Evolutionary conservation across 2,113 vertebrate genomes (phyloP), one percentile per base, ranked within the genome.

Genomic region (Hippocampus zosterae): DNA sequence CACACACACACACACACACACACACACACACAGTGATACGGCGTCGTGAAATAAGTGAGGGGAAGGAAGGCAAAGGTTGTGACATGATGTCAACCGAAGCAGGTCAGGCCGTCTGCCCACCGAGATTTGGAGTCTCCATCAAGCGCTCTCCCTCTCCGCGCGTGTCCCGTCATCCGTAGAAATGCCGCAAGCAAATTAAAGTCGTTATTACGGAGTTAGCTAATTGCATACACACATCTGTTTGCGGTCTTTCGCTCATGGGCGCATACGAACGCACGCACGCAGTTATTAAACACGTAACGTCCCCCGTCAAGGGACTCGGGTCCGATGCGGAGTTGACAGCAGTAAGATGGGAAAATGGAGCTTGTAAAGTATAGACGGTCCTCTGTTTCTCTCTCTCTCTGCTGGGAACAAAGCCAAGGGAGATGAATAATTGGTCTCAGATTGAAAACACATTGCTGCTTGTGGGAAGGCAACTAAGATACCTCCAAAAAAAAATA

Each of bases 201-300:
- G 92, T 91, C 91, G 91, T 92, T 94, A 93, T 94, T 94, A 94
- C 90, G 81, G 73, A 81, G 83, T 72, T 60, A 72, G 72, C 75
- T 87, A 88, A 89, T 89, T 82, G 84, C 62, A 84, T 68, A 83
- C 78, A 85, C 80, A 85, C 85, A 81, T 77, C 67, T 84, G 71
- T 75, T 75, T 13, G 9, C 21, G 70, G 44, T 65, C 62, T 67
- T 64, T 56, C 67, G 68, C 44, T 77, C 71, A 77, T 60, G 63
- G 59, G 67, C 46, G 50, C 33, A 29, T n/a, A 61, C 33, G 65
- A 55, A 48, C 29, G 29, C 67, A 62, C 25, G 56, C 73, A 64
- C 40, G 67, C 55, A 44, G 68, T 41, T 74, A 79, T 85, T 81
- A 71, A 79, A 83, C 81, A 74, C 81, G 23, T 76, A 78, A 78